Base-by-base conservation (phyloP, 2,888 invertebrate species). In the Metellina segmentata region DNA sequence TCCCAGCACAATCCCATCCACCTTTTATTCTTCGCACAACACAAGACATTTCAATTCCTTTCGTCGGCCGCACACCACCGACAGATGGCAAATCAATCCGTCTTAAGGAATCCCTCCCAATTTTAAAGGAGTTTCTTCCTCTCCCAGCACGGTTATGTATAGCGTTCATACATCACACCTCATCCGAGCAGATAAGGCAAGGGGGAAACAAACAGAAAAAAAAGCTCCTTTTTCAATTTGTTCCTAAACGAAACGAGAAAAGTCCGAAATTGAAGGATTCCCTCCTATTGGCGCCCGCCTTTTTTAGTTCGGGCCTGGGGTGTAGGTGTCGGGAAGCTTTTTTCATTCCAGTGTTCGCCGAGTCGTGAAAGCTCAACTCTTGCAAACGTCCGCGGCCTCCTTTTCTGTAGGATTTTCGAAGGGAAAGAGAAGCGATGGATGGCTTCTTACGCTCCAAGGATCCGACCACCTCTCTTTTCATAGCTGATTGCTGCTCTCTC, bases 91-190 rank as follows among this genome's bases (percentile, higher is more conserved):
- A 86, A 87, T 87, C 87, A 78, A 87, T 87, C 77, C 79, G 81
- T 78, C 87, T 81, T 53, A 13, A 53, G 69, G 71, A 87, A 79
- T 87, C 81, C 79, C 34, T 87, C 81, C 81, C 87, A 87, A 87
- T 79, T 79, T 79, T 53, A 78, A 70, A 75, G 34, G 51, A 52
- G 72, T 19, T 34, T 61, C 52, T 61, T 19, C 81, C 70, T 19
- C 34, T 75, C 61, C 61, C 69, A 52, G 69, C 88, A 20, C 78
- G 20, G 34, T 81, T 81, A 81, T 87, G 53, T 87, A 81, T 81
- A 51, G 79, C 81, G n/a, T 51, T 70, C 88, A 81, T 88, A 88
- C 69, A 88, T 88, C 88, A 88, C 81, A 81, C 81, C 81, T 74
- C 61, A 20, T 34, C 78, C 70, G 7, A 72, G 74, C 70, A 81